Evolutionary conservation across 2,113 vertebrate genomes (phyloP), one percentile per base, ranked within the genome.

Genomic region (Pachycephala philippinensis): DNA sequence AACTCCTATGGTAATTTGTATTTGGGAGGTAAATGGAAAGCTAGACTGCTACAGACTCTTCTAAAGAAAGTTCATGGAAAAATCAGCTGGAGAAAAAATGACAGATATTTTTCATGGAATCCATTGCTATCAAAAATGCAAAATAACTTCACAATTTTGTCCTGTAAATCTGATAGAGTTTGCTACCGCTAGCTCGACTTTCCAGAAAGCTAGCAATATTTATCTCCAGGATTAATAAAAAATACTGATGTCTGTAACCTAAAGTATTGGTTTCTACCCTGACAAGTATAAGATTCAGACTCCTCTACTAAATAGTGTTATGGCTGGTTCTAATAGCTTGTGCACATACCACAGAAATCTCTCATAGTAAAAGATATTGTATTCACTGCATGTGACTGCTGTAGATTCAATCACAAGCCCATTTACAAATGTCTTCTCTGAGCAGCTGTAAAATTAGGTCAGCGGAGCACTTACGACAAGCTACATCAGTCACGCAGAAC

Each of bases 361-460:
- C 61, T 90, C 59, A 77, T 64, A 82, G 89, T 71, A 81, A 89
- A 91, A 57, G 11, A 82, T 35, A 79, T 2, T 54, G 33, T 79
- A 82, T 89, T 96, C 65, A 60, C 35, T 76, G 19, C 45, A 60
- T 54, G 50, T 52, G 72, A 60, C 65, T 89, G 69, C 39, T 90
- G 77, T 33, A 90, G 79, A 86, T 93, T 78, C 30, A 93, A 53
- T 89, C 83, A 77, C 33, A 87, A 77, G 28, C 42, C 60, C 88
- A 77, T 90, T 94, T 93, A 93, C 70, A 93, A 95, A 89, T 45
- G 39, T 53, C 37, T 93, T 77, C 47, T 76, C 63, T 60, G 44
- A 96, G 59, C 84, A 75, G 69, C 47, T 92, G 83, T 83, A 94
- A 96, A 94, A 95, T 96, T 90, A 93, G 94, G 91, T 93, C 87